A percentile compares a stretch with the other conserved stretches of the same genome.
Conservation (phyloP, 2,888 invertebrate species). For the Eubasilissa splendida region DNA sequence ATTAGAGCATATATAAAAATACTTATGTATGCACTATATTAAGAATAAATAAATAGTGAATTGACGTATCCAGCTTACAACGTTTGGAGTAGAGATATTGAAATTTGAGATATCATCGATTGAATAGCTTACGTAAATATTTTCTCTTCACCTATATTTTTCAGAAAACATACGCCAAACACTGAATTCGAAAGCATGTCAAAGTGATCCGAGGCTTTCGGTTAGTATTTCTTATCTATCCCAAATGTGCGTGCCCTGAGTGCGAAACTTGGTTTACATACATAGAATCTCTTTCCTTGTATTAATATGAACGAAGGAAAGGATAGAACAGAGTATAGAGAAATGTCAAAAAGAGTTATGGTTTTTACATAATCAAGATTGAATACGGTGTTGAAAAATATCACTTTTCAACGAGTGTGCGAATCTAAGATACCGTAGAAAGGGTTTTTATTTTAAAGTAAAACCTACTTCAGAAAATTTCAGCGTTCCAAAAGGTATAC, state of each 20-base stretch:
- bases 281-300: not conserved
- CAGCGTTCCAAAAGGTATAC: too few species aligned
- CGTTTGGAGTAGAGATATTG: too few species aligned
- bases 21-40: too few species aligned
- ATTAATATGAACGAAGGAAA: not conserved
- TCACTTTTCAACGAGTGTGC: not conserved
- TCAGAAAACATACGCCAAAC: constrained; percentile 34
- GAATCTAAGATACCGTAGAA: not conserved
- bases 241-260: constrained; percentile 37
- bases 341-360: not conserved
- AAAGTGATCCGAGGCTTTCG: constrained; percentile 37
- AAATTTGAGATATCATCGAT: too few species aligned
- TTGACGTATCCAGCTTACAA: too few species aligned
- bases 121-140: too few species aligned
- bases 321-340: not conserved
- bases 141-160: not conserved
- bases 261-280: constrained; percentile 16
- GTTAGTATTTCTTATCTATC: constrained; percentile 40
- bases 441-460: too few species aligned
- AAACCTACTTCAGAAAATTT: too few species aligned
- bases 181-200: constrained; percentile 32
- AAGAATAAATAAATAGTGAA: too few species aligned
- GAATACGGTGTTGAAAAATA: not conserved
- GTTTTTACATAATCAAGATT: not conserved
- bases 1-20: too few species aligned